These are phyloP conservation scores for Heliconius hewitsoni DNA, from an alignment of 1,140 invertebrate genomes.

Conservation along the genomic window DNA sequence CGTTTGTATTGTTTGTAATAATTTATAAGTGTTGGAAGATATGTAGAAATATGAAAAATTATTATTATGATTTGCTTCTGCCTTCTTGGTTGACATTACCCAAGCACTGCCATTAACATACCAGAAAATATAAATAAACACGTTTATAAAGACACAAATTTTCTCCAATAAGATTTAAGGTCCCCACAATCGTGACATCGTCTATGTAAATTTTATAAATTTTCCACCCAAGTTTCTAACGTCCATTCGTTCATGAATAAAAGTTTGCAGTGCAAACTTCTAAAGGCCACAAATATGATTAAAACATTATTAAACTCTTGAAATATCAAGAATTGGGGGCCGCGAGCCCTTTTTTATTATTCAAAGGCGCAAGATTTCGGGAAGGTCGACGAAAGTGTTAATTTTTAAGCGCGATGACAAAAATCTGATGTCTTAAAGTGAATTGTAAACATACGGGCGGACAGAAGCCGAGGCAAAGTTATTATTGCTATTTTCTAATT, in stretches of 20 bases:
- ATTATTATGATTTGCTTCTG: no score
- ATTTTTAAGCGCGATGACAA: constrained; percentile 68
- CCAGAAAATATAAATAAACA: no score
- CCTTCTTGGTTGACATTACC: no score
- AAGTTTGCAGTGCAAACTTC: constrained; percentile 14
- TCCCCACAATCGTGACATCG: no score
- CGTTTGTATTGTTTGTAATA: no score
- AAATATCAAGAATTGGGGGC: constrained; percentile 52
- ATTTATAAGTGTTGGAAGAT: no score
- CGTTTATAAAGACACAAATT: no score
- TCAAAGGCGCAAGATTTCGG: constrained; percentile 59
- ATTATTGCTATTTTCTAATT: background rate
- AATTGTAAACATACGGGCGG: constrained; percentile 38
- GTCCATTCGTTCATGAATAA: background rate
- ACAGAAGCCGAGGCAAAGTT: background rate
- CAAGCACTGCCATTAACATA: no score
- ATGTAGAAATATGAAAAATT: no score
- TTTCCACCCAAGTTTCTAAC: no score
- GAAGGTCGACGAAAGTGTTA: constrained; percentile 64
- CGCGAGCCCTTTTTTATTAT: constrained; percentile 62
- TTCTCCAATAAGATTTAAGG: no score
- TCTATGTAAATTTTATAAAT: background rate
- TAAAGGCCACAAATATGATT: constrained; percentile 64
- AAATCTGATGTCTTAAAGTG: constrained; percentile 53
- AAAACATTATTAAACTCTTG: constrained; percentile 64